Conservation (phyloP, 2,888 invertebrate species). For the Ennomos erosarius region DNA sequence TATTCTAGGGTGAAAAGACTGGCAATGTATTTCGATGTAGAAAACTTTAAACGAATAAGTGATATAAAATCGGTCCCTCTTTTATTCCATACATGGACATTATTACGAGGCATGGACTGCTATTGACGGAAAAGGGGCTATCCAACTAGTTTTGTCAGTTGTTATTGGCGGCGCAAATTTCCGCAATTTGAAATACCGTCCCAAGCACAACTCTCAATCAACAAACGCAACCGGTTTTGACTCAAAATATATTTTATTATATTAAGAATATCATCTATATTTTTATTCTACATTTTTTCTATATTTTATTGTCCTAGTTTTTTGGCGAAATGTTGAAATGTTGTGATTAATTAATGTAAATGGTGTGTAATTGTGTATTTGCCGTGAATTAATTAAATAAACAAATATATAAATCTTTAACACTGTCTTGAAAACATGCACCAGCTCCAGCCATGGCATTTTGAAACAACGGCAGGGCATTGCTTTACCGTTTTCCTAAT, state of each 20-base stretch:
- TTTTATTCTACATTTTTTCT: too few relatives aligned
- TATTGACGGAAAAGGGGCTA: constrained; percentile 19
- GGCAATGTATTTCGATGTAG: constrained; percentile 12
- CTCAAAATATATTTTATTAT: constrained; percentile 1
- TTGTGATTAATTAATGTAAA: too few relatives aligned
- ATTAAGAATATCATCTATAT: neutral
- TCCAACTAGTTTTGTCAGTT: constrained; percentile 21
- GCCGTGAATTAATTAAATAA: too few relatives aligned
- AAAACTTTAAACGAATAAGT: constrained; percentile 23
- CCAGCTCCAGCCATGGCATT: neutral
- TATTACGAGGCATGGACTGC: constrained; percentile 16
- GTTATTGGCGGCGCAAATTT: constrained; percentile 14
- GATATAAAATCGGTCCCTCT: constrained; percentile 8
- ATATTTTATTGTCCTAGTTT: too few relatives aligned
- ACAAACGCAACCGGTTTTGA: constrained; percentile 5
- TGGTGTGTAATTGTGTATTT: too few relatives aligned
- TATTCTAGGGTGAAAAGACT: neutral
- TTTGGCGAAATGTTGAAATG: too few relatives aligned
- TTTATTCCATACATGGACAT: constrained; percentile 19
- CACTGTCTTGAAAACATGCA: neutral
- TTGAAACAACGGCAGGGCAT: constrained; percentile 12
- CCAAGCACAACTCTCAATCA: neutral
- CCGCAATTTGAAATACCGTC: constrained; percentile 12
- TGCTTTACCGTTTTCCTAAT: constrained; percentile 33
- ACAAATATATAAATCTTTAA: too few relatives aligned